These are phyloP conservation scores for Lagocephalus sceleratus DNA, from an alignment of 2,797 vertebrate species.

Conservation along the genomic window DNA sequence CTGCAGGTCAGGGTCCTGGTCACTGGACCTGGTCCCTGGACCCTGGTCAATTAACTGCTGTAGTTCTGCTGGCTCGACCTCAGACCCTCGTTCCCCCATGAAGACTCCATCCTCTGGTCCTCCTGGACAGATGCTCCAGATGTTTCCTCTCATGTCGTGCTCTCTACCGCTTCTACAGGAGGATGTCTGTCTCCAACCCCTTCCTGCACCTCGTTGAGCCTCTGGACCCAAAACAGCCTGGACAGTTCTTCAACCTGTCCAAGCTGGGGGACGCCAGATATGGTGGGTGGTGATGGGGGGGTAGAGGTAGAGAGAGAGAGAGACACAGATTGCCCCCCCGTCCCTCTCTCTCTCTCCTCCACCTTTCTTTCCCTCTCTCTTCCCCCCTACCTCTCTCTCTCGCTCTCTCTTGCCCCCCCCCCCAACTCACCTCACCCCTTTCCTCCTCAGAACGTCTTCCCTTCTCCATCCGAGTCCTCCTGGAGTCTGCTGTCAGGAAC, in stretches of 20 bases:
- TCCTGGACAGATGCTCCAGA: not conserved
- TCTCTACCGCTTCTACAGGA: conserved; percentile 21
- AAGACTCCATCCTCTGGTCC: no score
- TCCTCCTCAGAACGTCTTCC: conserved; percentile 79
- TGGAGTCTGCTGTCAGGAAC: conserved; percentile 92
- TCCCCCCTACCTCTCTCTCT: no score
- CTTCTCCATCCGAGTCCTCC: conserved; percentile 90
- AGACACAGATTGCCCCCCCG: no score
- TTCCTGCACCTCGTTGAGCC: conserved; percentile 81
- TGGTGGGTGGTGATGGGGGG: conserved; percentile 76
- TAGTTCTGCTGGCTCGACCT: no score
- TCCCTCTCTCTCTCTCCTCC: no score
- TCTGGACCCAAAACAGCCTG: conserved; percentile 77
- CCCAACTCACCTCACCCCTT: not conserved
- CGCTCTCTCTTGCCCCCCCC: no score
- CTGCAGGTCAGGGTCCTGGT: not conserved
- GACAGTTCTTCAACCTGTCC: conserved; percentile 87
- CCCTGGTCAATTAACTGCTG: no score
- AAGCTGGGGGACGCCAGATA: conserved; percentile 89
- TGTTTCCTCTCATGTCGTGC: conserved; percentile 7
- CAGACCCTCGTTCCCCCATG: no score
- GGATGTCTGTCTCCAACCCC: conserved; percentile 75
- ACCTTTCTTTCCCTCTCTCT: no score
- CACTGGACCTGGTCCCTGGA: no score
- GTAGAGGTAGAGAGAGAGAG: no score